Evolutionary conservation across 2,888 invertebrate genomes (phyloP), one percentile per base, ranked within the genome.

Genomic region (Xestia xanthographa): DNA sequence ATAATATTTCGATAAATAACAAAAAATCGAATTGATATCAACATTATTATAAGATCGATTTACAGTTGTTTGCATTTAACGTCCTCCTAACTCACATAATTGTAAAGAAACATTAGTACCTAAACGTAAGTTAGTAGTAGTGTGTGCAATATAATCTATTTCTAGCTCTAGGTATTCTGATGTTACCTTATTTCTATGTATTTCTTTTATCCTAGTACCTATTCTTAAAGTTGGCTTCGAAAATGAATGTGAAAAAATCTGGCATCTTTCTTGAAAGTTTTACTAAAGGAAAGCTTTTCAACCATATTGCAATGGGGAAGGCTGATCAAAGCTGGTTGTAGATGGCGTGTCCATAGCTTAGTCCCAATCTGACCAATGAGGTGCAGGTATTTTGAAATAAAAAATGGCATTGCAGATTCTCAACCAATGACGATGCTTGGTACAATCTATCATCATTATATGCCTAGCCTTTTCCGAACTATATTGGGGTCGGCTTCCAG

Each of bases 91-190:
- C 43, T 67, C 34, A 43, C 50, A 62, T 12, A 34, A 45, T n/a
- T 41, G 20, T 82, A 60, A 62, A 48, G 2, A 66, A 81, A 76
- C 0, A 65, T 60, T 86, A 50, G 56, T 29, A 72, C 56, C 60
- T 70, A 73, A 45, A 65, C 12, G 29, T 72, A 67, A 65, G 34
- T 70, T 79, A 75, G 60, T 84, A 66, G n/a, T 83, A 84, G 62
- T 80, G 77, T 77, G 85, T 87, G 81, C 75, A 73, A 80, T 86
- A 77, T 77, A 60, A 60, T 79, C 78, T 85, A 82, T 71, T 72
- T 79, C 69, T 85, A 86, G 72, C 62, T 77, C 22, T 41, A 62
- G 58, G 63, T 80, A 84, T 75, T 75, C 81, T 73, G 48, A 2
- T 62, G 41, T 73, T 67, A 73, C 11, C 50, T 62, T 6, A 38